phyloP scores from a whole-genome alignment of 2,113 vertebrate species.

The Spea bombifrons region DNA sequence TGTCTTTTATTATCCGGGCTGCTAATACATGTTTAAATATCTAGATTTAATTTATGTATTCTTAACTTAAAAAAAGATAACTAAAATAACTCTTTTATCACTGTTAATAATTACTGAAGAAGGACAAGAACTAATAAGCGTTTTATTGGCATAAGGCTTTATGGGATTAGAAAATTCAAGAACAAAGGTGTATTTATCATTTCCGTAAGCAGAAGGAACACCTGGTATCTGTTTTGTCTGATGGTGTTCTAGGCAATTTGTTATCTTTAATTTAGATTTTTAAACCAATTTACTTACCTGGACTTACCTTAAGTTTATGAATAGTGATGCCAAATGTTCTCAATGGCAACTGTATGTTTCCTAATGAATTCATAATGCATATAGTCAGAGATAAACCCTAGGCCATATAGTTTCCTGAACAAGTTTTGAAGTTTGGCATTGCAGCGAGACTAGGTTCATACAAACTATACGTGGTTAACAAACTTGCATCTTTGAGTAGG shows the following conservation, averaged over 20 bases:
- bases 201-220: not conserved
- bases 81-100: conserved; percentile 6
- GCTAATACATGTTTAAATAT: not conserved
- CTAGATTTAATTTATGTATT: not conserved
- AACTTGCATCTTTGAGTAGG: too few relatives aligned
- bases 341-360: too few relatives aligned
- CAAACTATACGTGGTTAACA: too few relatives aligned
- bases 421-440: too few relatives aligned
- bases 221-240: conserved; percentile 8
- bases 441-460: too few relatives aligned
- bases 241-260: conserved; percentile 8
- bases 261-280: conserved; percentile 7
- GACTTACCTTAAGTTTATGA: conserved; percentile 24
- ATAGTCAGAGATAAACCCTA: too few relatives aligned
- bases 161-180: conserved; percentile 20
- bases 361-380: too few relatives aligned
- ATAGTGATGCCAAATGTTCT: not conserved
- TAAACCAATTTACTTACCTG: conserved; percentile 14
- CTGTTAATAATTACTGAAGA: conserved; percentile 30
- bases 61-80: not conserved
- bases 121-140: conserved; percentile 4
- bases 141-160: conserved; percentile 27
- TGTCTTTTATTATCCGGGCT: conserved; percentile 4
- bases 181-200: conserved; percentile 38
- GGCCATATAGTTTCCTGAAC: too few relatives aligned